Evolutionary conservation across 2,888 invertebrate species (phyloP).

Genomic region (Torymus texanus): DNA sequence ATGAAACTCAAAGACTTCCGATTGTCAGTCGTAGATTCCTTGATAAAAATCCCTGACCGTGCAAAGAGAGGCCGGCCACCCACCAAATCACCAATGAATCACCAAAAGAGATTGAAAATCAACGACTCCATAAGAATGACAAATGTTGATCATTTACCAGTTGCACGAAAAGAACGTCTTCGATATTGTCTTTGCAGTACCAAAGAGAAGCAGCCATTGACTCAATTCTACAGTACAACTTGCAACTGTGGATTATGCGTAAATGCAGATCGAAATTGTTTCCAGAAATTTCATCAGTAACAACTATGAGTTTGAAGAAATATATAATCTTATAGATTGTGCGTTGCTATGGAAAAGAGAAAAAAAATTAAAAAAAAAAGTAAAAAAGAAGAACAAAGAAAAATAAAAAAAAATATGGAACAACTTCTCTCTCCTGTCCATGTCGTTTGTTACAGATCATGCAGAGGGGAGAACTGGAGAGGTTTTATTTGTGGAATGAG

Average conservation of each 20-base stretch:
- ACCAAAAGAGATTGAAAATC: background rate
- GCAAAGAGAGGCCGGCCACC: background rate
- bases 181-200: constrained; percentile 10
- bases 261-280: constrained; percentile 12
- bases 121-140: background rate
- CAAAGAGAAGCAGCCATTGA: background rate
- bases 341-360: background rate
- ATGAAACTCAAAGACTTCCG: constrained; percentile 21
- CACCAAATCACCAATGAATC: constrained; percentile 2
- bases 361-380: constrained; percentile 15
- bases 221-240: constrained; percentile 36
- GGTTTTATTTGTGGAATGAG: no score
- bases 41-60: background rate
- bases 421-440: background rate
- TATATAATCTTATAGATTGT: background rate
- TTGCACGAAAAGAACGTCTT: background rate
- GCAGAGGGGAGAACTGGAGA: no score
- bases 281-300: background rate
- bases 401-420: background rate
- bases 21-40: constrained; percentile 3
- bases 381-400: background rate
- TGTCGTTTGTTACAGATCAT: no score
- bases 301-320: background rate
- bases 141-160: constrained; percentile 5
- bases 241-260: constrained; percentile 18